Conservation (phyloP, 2,113 vertebrate species). For the Neodon shergylaensis region DNA sequence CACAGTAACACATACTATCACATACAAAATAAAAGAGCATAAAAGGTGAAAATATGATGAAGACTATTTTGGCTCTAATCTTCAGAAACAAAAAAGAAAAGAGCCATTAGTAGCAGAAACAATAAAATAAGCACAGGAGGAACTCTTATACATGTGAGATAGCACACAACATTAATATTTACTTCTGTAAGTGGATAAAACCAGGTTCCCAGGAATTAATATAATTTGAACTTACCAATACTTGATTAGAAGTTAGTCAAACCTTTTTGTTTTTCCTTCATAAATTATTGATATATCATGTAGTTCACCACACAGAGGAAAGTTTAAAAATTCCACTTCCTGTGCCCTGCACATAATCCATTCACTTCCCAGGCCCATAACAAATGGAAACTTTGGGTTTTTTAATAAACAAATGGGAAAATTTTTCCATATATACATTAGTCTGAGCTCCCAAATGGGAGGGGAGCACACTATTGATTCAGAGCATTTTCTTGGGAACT, state of each 20-base stretch:
- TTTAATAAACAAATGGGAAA: background rate
- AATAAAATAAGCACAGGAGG: background rate
- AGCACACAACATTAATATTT: background rate
- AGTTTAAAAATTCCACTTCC: background rate
- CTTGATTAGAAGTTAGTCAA: background rate
- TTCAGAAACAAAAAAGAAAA: background rate
- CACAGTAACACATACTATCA: too few relatives aligned
- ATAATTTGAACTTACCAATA: accelerated
- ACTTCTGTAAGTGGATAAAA: background rate
- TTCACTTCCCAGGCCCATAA: background rate
- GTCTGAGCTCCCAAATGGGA: background rate
- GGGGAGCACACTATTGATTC: too few relatives aligned
- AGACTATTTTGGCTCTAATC: background rate
- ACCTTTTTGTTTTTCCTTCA: background rate
- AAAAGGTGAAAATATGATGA: too few relatives aligned
- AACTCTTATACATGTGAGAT: too few relatives aligned
- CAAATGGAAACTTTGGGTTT: background rate
- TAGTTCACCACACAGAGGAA: background rate
- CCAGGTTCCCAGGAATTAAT: background rate
- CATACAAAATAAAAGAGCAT: too few relatives aligned
- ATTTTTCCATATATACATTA: background rate
- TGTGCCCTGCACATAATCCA: background rate
- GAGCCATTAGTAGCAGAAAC: background rate
- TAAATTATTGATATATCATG: background rate
- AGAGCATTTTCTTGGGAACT: too few relatives aligned